Percentiles rank a stretch among this genome's conserved stretches.
These are phyloP conservation scores for Hycleus phaleratus DNA, from an alignment of 1,140 invertebrate species.

Conservation along the genomic window DNA sequence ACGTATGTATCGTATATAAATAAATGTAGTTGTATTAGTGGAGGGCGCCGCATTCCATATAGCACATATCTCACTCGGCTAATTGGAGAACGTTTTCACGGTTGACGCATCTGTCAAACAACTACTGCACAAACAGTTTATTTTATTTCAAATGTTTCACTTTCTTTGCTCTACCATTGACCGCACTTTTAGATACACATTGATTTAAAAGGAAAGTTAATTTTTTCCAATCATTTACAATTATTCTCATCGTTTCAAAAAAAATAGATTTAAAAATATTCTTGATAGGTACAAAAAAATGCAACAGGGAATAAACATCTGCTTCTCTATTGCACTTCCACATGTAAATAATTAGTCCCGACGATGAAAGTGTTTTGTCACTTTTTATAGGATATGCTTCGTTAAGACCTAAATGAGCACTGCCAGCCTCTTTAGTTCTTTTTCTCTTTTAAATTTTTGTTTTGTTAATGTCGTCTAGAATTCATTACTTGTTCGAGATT, in stretches of 20 bases:
- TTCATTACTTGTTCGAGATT: too few species aligned
- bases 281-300: neutral
- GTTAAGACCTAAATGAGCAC: too few species aligned
- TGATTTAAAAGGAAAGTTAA: conserved; percentile 5
- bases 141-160: conserved; percentile 20
- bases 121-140: conserved; percentile 23
- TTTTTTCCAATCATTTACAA: conserved; percentile 24
- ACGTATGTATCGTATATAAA: neutral
- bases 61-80: conserved; percentile 33
- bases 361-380: neutral
- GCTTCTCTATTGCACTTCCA: conserved; percentile 1
- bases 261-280: too few species aligned
- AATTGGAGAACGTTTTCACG: conserved; percentile 36
- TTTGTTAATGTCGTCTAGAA: too few species aligned
- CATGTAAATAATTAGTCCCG: conserved; percentile 13
- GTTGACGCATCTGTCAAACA: conserved; percentile 36
- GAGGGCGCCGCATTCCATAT: conserved; percentile 16
- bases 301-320: conserved; percentile 18
- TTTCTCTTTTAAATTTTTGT: too few species aligned
- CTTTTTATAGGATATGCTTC: too few species aligned
- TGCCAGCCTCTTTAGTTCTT: too few species aligned
- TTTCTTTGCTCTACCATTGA: conserved; percentile 1
- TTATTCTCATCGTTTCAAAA: conserved; percentile 17
- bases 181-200: conserved; percentile 7
- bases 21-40: conserved; percentile 5